Percentiles rank a stretch among this genome's conserved stretches.
Evolutionary conservation across 2,797 vertebrate species (phyloP).

Genomic region (Poeciliopsis presidionis): DNA sequence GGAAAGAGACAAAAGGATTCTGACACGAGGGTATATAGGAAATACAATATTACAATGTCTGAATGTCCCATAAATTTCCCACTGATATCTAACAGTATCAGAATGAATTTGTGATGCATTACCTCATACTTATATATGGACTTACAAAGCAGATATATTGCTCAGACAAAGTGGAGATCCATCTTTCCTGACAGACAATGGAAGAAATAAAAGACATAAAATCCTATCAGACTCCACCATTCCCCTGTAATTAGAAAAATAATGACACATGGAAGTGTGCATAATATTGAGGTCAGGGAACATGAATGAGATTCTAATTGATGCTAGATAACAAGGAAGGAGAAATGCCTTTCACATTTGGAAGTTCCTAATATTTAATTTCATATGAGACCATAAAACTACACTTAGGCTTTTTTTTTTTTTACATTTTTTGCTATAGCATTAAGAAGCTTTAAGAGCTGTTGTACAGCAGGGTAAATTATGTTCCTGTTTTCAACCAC

Average conservation of each 20-base stretch:
- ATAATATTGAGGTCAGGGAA: conserved; percentile 50
- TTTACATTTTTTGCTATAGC: not conserved
- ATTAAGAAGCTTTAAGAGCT: not conserved
- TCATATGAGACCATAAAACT: not conserved
- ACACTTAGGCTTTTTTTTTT: not conserved
- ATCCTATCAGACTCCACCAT: conserved; percentile 76
- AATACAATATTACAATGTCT: conserved; percentile 37
- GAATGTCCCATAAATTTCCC: conserved; percentile 57
- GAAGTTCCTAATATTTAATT: conserved; percentile 3
- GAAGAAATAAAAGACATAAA: conserved; percentile 61
- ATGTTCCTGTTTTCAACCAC: not conserved
- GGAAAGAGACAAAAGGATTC: not conserved
- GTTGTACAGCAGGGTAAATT: not conserved
- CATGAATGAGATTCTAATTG: conserved; percentile 61
- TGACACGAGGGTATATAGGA: conserved; percentile 5
- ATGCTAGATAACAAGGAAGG: conserved; percentile 45
- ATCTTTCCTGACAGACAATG: conserved; percentile 66
- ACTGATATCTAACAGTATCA: conserved; percentile 47
- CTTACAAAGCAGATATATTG: conserved; percentile 67
- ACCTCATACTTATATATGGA: conserved; percentile 70
- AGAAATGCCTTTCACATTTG: conserved; percentile 31
- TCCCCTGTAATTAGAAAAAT: conserved; percentile 72
- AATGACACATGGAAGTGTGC: conserved; percentile 62
- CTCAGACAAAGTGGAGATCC: conserved; percentile 52
- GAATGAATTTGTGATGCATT: conserved; percentile 65